Evolutionary conservation across 1,140 invertebrate genomes (phyloP), one percentile per base, ranked within the genome.

Genomic region (Harpegnathos saltator): DNA sequence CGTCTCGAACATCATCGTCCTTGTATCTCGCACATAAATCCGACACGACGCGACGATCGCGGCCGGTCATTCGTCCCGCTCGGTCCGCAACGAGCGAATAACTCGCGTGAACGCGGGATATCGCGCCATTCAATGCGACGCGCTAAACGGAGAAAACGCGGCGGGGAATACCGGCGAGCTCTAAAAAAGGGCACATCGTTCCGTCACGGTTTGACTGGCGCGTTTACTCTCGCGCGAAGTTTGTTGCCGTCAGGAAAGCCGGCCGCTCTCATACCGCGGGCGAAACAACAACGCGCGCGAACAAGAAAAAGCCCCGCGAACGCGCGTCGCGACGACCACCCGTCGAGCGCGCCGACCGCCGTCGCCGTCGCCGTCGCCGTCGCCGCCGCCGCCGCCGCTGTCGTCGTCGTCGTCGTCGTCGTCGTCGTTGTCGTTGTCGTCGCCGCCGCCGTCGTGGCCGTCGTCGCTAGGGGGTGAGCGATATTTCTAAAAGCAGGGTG

Each of bases 401-500:
- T 62, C 82, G 82, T 66, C 65, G 75, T n/a, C 81, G 74, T 75
- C 77, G 77, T 38, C 83, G 77, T 44, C 59, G 77, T n/a, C 82
- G 74, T n/a, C 68, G 78, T 22, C 82, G 77, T 48, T 80, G 61
- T 52, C 81, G 74, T 75, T 77, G 77, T 38, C 83, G 77, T 44
- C 59, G 77, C 48, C 84, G 61, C 44, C 85, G 50, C 44, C 69
- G 72, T 24, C 82, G 82, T 44, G 38, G 62, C 87, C 87, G 80
- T 62, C 82, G 82, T 66, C 65, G 75, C 52, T 80, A 68, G 63
- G 81, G 65, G 73, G 59, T 44, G 38, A 65, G 77, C 88, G 86
- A 90, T 90, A 90, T 90, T 90, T 90, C 82, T 85, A 85, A 63
- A 82, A 85, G 84, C 82, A 87, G 83, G 78, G 85, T 68, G 63